phyloP scores from a whole-genome alignment of 2,888 invertebrate species.

The Hoplodrina blanda region DNA sequence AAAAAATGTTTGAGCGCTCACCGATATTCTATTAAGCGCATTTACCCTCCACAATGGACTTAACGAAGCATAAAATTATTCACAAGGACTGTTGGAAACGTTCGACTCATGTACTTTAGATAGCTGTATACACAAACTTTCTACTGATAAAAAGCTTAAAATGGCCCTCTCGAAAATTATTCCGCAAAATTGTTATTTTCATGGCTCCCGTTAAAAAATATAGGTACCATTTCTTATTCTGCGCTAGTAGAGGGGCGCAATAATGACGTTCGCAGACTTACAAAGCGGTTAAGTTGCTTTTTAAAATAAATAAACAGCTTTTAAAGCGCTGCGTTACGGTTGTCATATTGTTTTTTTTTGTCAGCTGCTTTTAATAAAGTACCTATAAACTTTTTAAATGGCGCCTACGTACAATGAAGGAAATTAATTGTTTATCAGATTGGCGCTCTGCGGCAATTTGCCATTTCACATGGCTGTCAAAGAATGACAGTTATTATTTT shows the following conservation, averaged over 20 bases:
- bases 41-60: slow-evolving; percentile 82
- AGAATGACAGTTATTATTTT: no score
- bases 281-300: slow-evolving; percentile 81
- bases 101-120: slow-evolving; percentile 82
- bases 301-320: slow-evolving; percentile 82
- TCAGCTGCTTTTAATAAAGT: slow-evolving; percentile 33
- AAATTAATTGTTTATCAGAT: background rate
- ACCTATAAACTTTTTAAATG: background rate
- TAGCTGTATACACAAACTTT: slow-evolving; percentile 87
- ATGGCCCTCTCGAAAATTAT: slow-evolving; percentile 86
- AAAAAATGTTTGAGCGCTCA: slow-evolving; percentile 65
- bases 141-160: slow-evolving; percentile 88
- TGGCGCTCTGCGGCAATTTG: no score
- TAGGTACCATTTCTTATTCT: slow-evolving; percentile 77
- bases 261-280: slow-evolving; percentile 81
- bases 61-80: slow-evolving; percentile 89
- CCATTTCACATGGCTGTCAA: no score
- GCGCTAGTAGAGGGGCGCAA: slow-evolving; percentile 66
- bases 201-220: slow-evolving; percentile 78
- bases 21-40: slow-evolving; percentile 78
- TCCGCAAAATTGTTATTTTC: slow-evolving; percentile 86
- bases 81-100: slow-evolving; percentile 83
- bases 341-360: slow-evolving; percentile 61
- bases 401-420: background rate
- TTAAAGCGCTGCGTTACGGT: slow-evolving; percentile 68